Percentiles rank a stretch among this genome's conserved stretches.
Conservation (phyloP, 1,140 invertebrate genomes). For the Lepidotrigona ventralis region DNA sequence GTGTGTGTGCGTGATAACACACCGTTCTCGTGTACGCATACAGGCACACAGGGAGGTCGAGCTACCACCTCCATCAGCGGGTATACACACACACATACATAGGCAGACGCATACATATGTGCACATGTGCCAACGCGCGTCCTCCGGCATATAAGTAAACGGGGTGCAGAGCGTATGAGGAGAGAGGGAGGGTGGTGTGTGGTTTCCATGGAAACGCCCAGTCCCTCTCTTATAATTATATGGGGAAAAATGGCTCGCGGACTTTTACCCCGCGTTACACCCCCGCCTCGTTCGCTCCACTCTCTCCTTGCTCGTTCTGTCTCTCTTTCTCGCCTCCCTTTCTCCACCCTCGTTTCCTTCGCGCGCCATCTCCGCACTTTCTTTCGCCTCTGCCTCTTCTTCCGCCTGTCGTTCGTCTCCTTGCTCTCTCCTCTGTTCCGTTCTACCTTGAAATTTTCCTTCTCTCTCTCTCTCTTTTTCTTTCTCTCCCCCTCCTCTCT, state of each 20-base stretch:
- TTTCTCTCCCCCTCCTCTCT: not conserved
- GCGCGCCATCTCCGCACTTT: conserved; percentile 44
- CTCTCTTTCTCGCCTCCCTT: conserved; percentile 28
- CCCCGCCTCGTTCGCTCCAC: conserved; percentile 47
- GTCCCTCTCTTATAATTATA: conserved; percentile 76
- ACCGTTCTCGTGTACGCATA: conserved; percentile 6
- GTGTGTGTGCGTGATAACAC: conserved; percentile 1
- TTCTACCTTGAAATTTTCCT: conserved; percentile 30
- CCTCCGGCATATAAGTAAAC: conserved; percentile 75
- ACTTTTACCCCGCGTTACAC: conserved; percentile 66
- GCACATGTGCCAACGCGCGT: conserved; percentile 72
- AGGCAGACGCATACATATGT: conserved; percentile 28
- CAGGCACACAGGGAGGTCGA: not conserved
- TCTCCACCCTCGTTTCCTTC: conserved; percentile 46
- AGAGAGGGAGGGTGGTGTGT: conserved; percentile 70
- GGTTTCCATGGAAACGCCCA: conserved; percentile 77
- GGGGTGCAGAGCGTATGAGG: conserved; percentile 67
- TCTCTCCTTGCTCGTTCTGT: conserved; percentile 46
- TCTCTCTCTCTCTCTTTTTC: not conserved
- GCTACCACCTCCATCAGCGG: conserved; percentile 44
- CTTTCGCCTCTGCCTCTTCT: conserved; percentile 55
- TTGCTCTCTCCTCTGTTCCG: not conserved
- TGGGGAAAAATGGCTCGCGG: conserved; percentile 75
- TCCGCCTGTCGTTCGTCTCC: conserved; percentile 52
- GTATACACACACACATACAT: not conserved